Evolutionary conservation across 92 coral and sea anemone species (phyloP), one percentile per base, ranked within the genome.

Genomic region (Zoanthus sansibaricus): DNA sequence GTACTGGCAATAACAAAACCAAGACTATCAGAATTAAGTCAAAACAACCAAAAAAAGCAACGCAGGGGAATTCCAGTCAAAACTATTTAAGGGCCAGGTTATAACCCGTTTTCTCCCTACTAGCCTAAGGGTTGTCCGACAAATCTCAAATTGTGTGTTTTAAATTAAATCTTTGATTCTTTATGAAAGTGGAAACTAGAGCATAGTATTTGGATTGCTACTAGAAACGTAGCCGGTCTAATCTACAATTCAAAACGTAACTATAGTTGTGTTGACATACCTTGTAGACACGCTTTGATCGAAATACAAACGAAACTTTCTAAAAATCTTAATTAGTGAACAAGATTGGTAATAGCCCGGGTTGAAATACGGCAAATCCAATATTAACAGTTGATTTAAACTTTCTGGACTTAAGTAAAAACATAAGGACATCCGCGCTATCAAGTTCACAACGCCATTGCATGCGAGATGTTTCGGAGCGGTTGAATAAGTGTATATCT

Each of bases 221-320:
- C 85, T n/a, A 80, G 75, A 80, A 80, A 80, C 85, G 42, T 59
- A 67, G 5, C 46, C 61, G 55, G 5, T 80, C 85, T 80, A 80
- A 66, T 80, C 75, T 80, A 17, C 75, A 51, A 80, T 64, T 67
- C 54, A 66, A 30, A 21, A 70, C 85, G 85, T 80, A 64, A 51
- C 85, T 80, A 80, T 80, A 71, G 85, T 47, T 80, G 85, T 80
- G 85, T 80, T 80, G 66, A 66, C 85, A 46, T 30, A 46, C 74
- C 73, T 47, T 80, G 47, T 72, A 80, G 85, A 80, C 85, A 80
- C 61, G 75, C 85, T 80, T 80, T 80, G 85, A 80, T 18, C 37
- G 66, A 45, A 80, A 67, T 74, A 47, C 74, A 12, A 64, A 69
- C 74, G 47, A 69, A 69, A 69, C 74, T 33, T 46, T 66, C 31